phyloP scores from a whole-genome alignment of 2,113 vertebrate species.

The Phaetusa simplex region DNA sequence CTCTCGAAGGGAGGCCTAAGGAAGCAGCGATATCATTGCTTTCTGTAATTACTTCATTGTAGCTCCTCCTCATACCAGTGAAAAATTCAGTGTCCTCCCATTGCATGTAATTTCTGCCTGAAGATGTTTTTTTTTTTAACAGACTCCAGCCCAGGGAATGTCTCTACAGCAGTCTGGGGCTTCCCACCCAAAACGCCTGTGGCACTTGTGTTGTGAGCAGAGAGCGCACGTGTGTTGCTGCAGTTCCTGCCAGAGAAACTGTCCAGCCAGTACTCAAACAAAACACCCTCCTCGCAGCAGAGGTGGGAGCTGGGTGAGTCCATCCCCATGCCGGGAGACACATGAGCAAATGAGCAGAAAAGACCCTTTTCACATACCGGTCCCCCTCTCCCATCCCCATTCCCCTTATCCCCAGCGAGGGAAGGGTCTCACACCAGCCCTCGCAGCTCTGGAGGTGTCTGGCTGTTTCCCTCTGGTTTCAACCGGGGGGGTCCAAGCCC shows the following conservation, averaged over 20 bases:
- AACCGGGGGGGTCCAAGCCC: neutral
- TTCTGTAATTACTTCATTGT: neutral
- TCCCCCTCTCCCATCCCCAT: neutral
- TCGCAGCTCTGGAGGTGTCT: neutral
- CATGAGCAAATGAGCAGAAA: neutral
- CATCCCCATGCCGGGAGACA: fast-evolving
- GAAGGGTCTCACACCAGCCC: neutral
- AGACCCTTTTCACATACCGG: neutral
- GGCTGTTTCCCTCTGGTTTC: neutral
- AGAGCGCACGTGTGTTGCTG: neutral
- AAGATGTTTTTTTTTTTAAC: neutral
- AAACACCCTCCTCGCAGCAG: neutral
- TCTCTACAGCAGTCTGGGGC: neutral
- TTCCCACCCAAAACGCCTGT: neutral
- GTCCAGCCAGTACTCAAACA: neutral
- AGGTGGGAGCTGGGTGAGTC: neutral
- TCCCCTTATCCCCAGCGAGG: neutral
- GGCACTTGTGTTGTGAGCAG: neutral
- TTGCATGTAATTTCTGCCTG: neutral
- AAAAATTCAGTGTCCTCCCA: neutral
- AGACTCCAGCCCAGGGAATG: neutral
- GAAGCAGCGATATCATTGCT: neutral
- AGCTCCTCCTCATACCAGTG: neutral
- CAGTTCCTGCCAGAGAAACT: neutral
- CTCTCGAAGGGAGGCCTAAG: neutral